These are phyloP conservation scores for Ptychadena robeensis DNA, from an alignment of 2,797 vertebrate species.

Conservation along the genomic window DNA sequence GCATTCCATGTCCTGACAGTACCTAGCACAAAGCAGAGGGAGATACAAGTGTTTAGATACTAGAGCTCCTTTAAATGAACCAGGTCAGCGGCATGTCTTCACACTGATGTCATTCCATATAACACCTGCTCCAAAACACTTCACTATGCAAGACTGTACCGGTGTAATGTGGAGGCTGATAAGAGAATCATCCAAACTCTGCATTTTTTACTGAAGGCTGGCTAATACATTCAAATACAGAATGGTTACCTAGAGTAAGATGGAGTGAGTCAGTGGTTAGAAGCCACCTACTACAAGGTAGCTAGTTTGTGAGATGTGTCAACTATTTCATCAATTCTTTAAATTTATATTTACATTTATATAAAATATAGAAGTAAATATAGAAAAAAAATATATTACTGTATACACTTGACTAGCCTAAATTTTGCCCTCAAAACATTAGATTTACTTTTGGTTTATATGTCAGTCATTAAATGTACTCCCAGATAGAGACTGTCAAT, in stretches of 20 bases:
- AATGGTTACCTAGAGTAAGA: background rate
- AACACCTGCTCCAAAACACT: conserved; percentile 29
- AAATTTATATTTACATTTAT: too few species aligned
- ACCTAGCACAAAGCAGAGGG: conserved; percentile 56
- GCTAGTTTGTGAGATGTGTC: too few species aligned
- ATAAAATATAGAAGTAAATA: too few species aligned
- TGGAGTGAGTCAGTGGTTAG: background rate
- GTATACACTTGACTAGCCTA: too few species aligned
- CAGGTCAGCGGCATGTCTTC: conserved; percentile 29
- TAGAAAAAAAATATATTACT: too few species aligned
- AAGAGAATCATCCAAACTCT: background rate
- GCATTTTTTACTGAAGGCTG: conserved; percentile 27
- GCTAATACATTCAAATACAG: background rate
- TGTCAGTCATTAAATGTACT: too few species aligned
- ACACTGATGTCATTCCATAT: conserved; percentile 31
- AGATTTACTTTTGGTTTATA: too few species aligned
- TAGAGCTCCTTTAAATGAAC: conserved; percentile 25
- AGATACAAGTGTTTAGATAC: conserved; percentile 40
- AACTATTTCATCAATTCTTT: too few species aligned
- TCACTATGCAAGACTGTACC: conserved; percentile 28
- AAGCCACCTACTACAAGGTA: background rate
- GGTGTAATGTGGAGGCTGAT: conserved; percentile 2
- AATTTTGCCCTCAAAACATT: too few species aligned
- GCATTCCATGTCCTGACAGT: conserved; percentile 74
- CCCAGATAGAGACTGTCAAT: too few species aligned